Evolutionary conservation across 2,888 invertebrate genomes (phyloP), one percentile per base, ranked within the genome.

Genomic region (Oconnorella tubifera): DNA sequence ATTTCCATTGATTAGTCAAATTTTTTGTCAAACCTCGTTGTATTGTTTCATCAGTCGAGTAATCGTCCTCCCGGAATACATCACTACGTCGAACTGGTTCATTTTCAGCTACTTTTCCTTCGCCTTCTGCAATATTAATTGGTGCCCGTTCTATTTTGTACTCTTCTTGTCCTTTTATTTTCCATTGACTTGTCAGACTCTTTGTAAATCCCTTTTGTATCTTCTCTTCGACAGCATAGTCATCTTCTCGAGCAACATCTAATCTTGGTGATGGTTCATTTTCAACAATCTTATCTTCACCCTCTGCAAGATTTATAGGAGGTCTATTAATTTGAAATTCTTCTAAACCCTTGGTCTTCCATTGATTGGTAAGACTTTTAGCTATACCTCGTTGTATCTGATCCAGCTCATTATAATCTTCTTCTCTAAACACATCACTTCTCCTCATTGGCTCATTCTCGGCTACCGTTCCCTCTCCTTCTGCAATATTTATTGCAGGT

Each of bases 21-120:
- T 56, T 56, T 23, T 56, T 56, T 4, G 56, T 28, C 28, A 31
- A 6, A 28, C 56, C 56, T 10, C 60, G 28, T 23, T 31, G 19
- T 10, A 31, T 33, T 32, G 40, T 58, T 48, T 32, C 40, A 14
- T 58, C 59, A 28, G n/a, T 19, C 40, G 40, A 14, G 32, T 32
- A 40, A n/a, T 49, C 59, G 27, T 40, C 10, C 2, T 1, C 59
- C n/a, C 59, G n/a, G 27, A 23, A 19, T 23, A 59, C 59, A 31
- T 59, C 59, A n/a, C 23, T 59, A 29, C 48, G 40, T 49, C 28
- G 48, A 3, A 50, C 49, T 6, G 59, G 59, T 2, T 49, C 59
- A 59, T 59, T 59, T 50, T 59, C 59, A 10, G 32, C 25, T n/a
- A 60, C 51, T 78, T 78, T 2, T 3, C 60, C 60, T 33, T 60